Base-by-base conservation (phyloP, 2,113 vertebrate genomes). In the Coracopsis vasa region DNA sequence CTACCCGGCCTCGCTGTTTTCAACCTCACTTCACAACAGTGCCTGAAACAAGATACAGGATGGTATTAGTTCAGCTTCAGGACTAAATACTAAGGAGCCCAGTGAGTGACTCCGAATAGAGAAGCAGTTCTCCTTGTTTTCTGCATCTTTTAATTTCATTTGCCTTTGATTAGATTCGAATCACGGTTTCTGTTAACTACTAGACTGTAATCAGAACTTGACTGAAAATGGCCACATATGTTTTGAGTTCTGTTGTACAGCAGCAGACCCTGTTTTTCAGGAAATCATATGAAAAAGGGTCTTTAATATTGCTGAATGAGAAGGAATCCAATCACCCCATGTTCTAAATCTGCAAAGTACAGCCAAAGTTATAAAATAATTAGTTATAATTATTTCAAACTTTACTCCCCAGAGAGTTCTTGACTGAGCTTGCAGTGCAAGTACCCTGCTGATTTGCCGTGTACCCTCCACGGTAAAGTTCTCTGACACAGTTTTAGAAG, bases 191-290 rank as follows among this genome's bases (percentile, higher is more conserved):
- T 45, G 28, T 61, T 35, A 86, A n/a, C 25, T 16, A 61, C 31
- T 5, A 78, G 9, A 33, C 5, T 4, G 1, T 45, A 65, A 80
- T 69, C 67, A 80, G 67, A 79, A 88, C 29, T 50, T 24, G 8
- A 29, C 0, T 65, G 42, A 78, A 53, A 58, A 65, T 14, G 15
- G 6, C 14, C 27, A 44, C 0, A 0, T 28, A n/a, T 2, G 11
- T 44, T 86, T 75, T 54, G 44, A n/a, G 24, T 41, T 72, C 64
- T 80, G 41, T 31, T 72, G 44, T n/a, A 35, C 21, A 53, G 44
- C 13, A 75, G 56, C 27, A 66, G 16, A 45, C 5, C 5, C 11
- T 13, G 11, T 21, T 89, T 69, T 75, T 60, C 15, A 45, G 44
- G 53, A 78, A 53, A 66, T 21, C 20, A 21, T 13, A 4, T 48